Evolutionary conservation across 2,113 vertebrate genomes (phyloP).

Genomic region (Ctenodactylus gundi): DNA sequence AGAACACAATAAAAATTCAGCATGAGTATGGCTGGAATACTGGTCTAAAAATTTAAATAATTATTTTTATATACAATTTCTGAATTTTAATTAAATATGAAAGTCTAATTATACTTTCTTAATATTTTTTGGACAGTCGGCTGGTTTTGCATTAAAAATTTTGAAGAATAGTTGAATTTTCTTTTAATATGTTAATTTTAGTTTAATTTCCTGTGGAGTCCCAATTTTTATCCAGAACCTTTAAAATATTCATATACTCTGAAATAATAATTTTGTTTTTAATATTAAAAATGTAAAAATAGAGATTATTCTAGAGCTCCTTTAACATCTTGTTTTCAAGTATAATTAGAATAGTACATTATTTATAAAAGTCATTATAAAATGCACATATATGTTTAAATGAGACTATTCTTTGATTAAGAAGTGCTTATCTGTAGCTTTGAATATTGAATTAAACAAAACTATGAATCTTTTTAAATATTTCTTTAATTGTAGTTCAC

Average conservation of each 20-base stretch:
- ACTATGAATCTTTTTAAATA: no score
- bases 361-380: conserved; percentile 32
- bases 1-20: background rate
- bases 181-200: background rate
- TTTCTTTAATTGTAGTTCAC: no score
- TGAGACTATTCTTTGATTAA: background rate
- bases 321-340: background rate
- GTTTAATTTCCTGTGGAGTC: background rate
- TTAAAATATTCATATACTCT: conserved; percentile 20
- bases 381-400: background rate
- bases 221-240: conserved; percentile 17
- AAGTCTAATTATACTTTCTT: conserved; percentile 2
- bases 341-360: background rate
- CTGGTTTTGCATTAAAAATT: background rate
- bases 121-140: background rate
- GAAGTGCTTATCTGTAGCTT: background rate
- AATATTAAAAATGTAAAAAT: conserved; percentile 17
- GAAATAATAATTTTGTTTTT: background rate
- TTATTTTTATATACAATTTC: conserved; percentile 30
- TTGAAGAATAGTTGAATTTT: background rate
- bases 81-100: conserved; percentile 45
- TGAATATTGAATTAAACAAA: background rate
- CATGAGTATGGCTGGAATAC: background rate
- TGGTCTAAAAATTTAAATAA: conserved; percentile 39
- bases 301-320: background rate